Evolutionary conservation across 2,797 vertebrate species (phyloP), one percentile per base, ranked within the genome.

Genomic region (Poliocrania exsul): DNA sequence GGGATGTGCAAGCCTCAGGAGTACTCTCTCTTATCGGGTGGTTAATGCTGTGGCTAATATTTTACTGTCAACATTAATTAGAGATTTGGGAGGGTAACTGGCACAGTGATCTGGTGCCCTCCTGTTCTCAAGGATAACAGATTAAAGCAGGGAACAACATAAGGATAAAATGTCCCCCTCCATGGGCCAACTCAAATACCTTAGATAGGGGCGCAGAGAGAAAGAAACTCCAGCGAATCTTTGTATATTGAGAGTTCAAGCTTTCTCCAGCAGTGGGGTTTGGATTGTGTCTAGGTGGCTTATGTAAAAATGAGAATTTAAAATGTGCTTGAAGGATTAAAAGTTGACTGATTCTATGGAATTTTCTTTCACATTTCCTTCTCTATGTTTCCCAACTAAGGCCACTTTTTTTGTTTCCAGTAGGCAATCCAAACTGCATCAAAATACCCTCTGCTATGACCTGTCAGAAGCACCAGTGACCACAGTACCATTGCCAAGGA

Each of bases 21-120:
- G 80, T 49, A 26, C 69, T 81, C 18, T 58, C 50, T 85, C 72
- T 93, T 96, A 93, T 86, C 56, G 13, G 58, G 37, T n/a, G 53
- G 33, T 71, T 84, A 82, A 56, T 69, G 50, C 64, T 35, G 50
- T 67, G 42, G 56, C 70, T 65, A 58, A 67, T 93, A 88, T 92
- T 95, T 95, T 86, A 69, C 85, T 90, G 74, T 94, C 89, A 92
- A 16, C 51, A 33, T 91, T 72, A 87, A 86, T 95, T 88, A 90
- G 82, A 93, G 58, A 74, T 71, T 80, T 90, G 64, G 78, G 78
- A 80, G 86, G 58, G 54, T 62, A 47, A 50, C 84, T 93, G 91
- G 85, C 62, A 71, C 37, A 71, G 46, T 29, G 79, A 50, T 81
- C 20, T 90, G 71, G 56, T 81, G 47, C 29, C 69, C 58, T 93